Evolutionary conservation across 2,888 invertebrate genomes (phyloP), one percentile per base, ranked within the genome.

Genomic region (Lithophane socia): DNA sequence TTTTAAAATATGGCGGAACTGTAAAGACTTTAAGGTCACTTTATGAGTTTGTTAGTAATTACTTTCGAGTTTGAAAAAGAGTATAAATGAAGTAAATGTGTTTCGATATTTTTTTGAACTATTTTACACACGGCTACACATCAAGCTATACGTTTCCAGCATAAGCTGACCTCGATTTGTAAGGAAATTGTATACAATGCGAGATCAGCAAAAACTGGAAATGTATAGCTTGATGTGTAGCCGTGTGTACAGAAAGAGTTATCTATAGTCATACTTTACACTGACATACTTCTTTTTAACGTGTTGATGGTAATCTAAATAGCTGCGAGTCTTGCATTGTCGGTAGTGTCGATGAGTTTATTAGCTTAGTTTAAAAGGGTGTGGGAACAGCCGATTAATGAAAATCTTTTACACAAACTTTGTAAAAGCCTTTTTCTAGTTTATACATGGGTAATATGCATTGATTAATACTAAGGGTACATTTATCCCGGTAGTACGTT

Each of bases 1-100:
- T 88, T 63, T 47, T 74, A 70, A 86, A 86, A 84, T 84, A 88
- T 76, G 65, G 54, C 42, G 58, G 13, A 66, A 58, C 71, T 61
- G 47, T 21, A 65, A 79, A 86, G 78, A 72, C 75, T 69, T 82
- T 81, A 42, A 76, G 60, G 71, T 72, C 44, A 77, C 60, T 77
- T 80, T 82, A 77, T 60, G 72, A 83, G 61, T 73, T 70, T 71
- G 67, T 68, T 75, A 77, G 67, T 68, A 77, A 81, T 80, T 71
- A 66, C 24, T 69, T 86, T 70, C 54, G 29, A 66, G 60, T 68
- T 68, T 71, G 29, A 37, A 44, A 68, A 78, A 8, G 52, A 21
- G 29, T 13, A 16, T n/a, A n/a, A n/a, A 47, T 68, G 37, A 52
- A 21, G 5, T n/a, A 24, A 24, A 54, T 49, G 1, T 10, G 12